Evolutionary conservation across 2,888 invertebrate species (phyloP), one percentile per base, ranked within the genome.

Genomic region (Acronicta alni): DNA sequence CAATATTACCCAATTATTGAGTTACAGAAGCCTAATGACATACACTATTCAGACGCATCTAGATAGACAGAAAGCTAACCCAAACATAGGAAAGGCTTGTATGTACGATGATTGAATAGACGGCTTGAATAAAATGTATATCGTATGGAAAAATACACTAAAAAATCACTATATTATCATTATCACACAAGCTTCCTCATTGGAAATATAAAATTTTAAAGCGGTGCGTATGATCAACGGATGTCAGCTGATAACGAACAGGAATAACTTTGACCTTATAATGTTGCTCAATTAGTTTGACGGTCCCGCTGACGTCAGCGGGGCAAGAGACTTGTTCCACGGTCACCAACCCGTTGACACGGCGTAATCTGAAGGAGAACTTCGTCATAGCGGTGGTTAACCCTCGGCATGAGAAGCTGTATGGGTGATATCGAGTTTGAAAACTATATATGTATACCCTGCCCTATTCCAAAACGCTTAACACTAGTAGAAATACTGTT

Each of bases 211-310:
- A 41, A 48, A 57, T 48, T 48, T 55, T 47, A 48, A 64, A 42
- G 70, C 64, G 68, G 64, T 52, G 42, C 20, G 54, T 68, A 39
- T 69, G 64, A 68, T 58, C 48, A 64, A 43, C 69, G 67, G 67
- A 68, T 32, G 55, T 35, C 37, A 37, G 18, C 8, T 52, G 67
- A 68, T 68, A 68, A 52, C 38, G 35, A 47, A 4, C 44, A 42
- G 51, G 41, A 55, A 57, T 68, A 67, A 45, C 64, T 57, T 52
- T 55, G 54, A 63, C 51, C 51, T 63, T 42, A 67, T 53, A 57
- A 47, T 54, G 57, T 57, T 57, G 52, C 46, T 68, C 51, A 57
- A 57, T 62, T 63, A 57, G 56, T 54, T 23, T 41, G 51, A 52
- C 38, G 38, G 41, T 46, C 32, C 45, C 15, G 3, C 46, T 17